These are phyloP conservation scores for Arion vulgaris DNA, from an alignment of 1,140 invertebrate species.

Conservation along the genomic window DNA sequence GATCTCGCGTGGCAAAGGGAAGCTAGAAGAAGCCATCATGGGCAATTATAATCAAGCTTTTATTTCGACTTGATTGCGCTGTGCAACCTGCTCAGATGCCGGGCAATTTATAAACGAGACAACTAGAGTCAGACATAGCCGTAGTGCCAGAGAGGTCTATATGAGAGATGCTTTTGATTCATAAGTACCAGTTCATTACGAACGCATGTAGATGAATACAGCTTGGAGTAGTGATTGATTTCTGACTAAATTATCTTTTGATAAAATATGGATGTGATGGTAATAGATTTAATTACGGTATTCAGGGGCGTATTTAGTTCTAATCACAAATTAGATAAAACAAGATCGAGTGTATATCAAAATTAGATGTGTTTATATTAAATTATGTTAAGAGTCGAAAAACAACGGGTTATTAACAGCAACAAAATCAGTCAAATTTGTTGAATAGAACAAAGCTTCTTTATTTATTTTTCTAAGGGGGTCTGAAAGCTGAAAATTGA, in stretches of 20 bases:
- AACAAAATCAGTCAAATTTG: no score
- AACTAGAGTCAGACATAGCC: background rate
- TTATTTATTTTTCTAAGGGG: no score
- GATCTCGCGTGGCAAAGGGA: slow-evolving; percentile 23
- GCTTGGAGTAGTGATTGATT: background rate
- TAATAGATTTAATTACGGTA: background rate
- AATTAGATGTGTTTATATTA: no score
- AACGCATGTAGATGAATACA: background rate
- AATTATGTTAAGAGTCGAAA: no score
- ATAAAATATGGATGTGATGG: background rate
- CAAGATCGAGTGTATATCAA: no score
- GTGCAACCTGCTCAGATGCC: slow-evolving; percentile 12
- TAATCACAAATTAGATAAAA: no score
- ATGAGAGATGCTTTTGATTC: background rate
- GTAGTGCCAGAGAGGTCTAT: slow-evolving; percentile 3
- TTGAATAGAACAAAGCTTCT: no score
- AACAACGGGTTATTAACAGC: no score
- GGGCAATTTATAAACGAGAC: slow-evolving; percentile 22
- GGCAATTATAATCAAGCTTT: slow-evolving; percentile 35
- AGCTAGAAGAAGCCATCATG: slow-evolving; percentile 17
- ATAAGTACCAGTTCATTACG: background rate
- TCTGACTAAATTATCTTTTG: background rate
- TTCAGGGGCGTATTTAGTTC: no score
- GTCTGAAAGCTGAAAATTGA: no score
- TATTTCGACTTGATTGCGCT: slow-evolving; percentile 32